Evolutionary conservation across 2,113 vertebrate species (phyloP), one percentile per base, ranked within the genome.

Genomic region (Ptyas mucosa): DNA sequence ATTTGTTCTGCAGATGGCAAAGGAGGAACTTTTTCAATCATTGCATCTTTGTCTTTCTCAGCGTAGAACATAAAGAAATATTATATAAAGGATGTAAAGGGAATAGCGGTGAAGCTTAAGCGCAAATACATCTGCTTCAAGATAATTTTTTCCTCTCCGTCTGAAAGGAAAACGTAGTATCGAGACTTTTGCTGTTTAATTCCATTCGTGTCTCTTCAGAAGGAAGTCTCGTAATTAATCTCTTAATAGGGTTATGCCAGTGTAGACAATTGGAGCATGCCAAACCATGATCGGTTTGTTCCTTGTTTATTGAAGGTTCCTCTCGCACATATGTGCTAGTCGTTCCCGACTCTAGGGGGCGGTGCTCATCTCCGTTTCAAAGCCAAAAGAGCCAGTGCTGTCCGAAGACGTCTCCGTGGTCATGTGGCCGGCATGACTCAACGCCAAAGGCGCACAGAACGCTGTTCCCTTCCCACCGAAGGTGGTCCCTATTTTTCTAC

Each of bases 1-100:
- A 89, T 88, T 57, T 81, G 69, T 93, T 92, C 95, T 90, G 91
- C 18, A 92, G 92, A 95, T 95, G 91, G 93, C 89, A 94, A 93
- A 95, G 93, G 85, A 53, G 94, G 93, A 95, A 94, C 94, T 96
- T 92, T 96, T 87, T 39, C 3, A 54, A 34, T 15, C n/a, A 39
- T 23, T 1, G 4, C 39, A 6, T 8, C 15, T 24, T n/a, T 52
- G 24, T 61, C 1, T 52, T 34, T 23, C 21, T 29, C 10, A 6
- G 24, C 3, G 3, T 61, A 61, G 58, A 11, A 61, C 24, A 61
- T 26, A 61, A 61, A 10, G 24, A 26, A 61, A 61, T 12, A 5
- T 12, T 64, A 29, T 26, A 57, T 57, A 21, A 57, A 57, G 55
- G 21, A 57, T 7, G n/a, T 18, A 15, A 12, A 23, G 43, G 24